Percentiles rank a stretch among this genome's conserved stretches.
Evolutionary conservation across 1,140 invertebrate species (phyloP).

Genomic region (Lepidotrigona ventralis): DNA sequence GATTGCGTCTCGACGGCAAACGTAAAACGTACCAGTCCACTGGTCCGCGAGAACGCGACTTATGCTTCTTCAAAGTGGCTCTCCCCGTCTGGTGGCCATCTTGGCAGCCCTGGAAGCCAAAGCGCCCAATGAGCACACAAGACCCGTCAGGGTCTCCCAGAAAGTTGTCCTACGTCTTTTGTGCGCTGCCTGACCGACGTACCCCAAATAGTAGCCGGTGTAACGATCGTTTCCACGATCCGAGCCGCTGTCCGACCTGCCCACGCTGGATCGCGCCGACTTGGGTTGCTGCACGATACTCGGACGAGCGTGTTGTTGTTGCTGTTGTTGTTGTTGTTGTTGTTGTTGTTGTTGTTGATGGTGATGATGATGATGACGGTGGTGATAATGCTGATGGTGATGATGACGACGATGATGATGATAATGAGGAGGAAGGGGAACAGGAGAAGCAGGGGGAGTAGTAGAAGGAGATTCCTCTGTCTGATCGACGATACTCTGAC

Average conservation of each 20-base stretch:
- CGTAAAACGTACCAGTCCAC: slow-evolving; percentile 19
- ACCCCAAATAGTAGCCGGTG: slow-evolving; percentile 56
- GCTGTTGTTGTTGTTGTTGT: too few species aligned
- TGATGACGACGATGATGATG: neutral
- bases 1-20: neutral
- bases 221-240: slow-evolving; percentile 52
- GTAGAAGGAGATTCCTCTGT: neutral
- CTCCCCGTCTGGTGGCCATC: slow-evolving; percentile 72
- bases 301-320: neutral
- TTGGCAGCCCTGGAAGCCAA: slow-evolving; percentile 77
- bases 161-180: slow-evolving; percentile 71
- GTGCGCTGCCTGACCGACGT: slow-evolving; percentile 57
- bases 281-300: slow-evolving; percentile 70
- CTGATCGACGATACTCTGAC: slow-evolving; percentile 48
- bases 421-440: neutral
- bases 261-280: slow-evolving; percentile 52
- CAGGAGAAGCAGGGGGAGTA: neutral
- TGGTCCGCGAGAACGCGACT: slow-evolving; percentile 28
- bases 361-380: too few species aligned
- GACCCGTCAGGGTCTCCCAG: slow-evolving; percentile 77
- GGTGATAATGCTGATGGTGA: too few species aligned
- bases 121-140: slow-evolving; percentile 78
- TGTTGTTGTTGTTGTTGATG: neutral
- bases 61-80: slow-evolving; percentile 66
- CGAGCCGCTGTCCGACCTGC: slow-evolving; percentile 36